Evolutionary conservation across 2,888 invertebrate species (phyloP).

Genomic region (Perizoma affinitatum): DNA sequence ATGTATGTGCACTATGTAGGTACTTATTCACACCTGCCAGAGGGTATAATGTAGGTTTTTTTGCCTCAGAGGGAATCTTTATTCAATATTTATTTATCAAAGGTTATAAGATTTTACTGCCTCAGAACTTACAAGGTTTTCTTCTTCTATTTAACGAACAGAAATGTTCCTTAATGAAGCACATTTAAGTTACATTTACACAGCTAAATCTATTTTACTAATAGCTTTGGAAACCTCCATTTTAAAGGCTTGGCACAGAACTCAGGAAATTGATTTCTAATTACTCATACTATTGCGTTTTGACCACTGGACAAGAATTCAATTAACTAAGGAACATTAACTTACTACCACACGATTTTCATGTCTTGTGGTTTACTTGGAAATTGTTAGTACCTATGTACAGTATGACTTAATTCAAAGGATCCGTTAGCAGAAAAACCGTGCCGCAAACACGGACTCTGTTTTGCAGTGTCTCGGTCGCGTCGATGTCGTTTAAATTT

Average conservation of each 20-base stretch:
- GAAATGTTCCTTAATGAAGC: too few species aligned
- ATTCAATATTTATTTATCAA: too few species aligned
- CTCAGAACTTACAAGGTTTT: too few species aligned
- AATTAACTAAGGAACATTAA: conserved; percentile 27
- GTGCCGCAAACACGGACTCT: too few species aligned
- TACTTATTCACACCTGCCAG: too few species aligned
- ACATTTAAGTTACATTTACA: too few species aligned
- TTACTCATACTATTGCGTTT: conserved; percentile 11
- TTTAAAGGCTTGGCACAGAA: conserved; percentile 15
- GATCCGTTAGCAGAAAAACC: background rate
- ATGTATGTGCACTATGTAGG: background rate
- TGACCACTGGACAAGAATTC: conserved; percentile 8
- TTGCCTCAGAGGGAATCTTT: too few species aligned
- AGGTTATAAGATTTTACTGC: too few species aligned
- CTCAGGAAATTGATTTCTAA: conserved; percentile 15
- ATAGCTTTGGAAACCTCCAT: conserved; percentile 1
- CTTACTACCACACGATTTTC: conserved; percentile 50
- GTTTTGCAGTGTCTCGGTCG: too few species aligned
- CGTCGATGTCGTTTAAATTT: too few species aligned
- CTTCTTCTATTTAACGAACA: too few species aligned
- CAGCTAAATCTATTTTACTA: background rate
- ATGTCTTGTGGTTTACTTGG: conserved; percentile 52
- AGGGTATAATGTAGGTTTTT: too few species aligned
- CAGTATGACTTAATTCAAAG: conserved; percentile 1
- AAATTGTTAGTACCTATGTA: conserved; percentile 5